phyloP scores from a whole-genome alignment of 2,888 invertebrate species.

The Strigamia crassipes region DNA sequence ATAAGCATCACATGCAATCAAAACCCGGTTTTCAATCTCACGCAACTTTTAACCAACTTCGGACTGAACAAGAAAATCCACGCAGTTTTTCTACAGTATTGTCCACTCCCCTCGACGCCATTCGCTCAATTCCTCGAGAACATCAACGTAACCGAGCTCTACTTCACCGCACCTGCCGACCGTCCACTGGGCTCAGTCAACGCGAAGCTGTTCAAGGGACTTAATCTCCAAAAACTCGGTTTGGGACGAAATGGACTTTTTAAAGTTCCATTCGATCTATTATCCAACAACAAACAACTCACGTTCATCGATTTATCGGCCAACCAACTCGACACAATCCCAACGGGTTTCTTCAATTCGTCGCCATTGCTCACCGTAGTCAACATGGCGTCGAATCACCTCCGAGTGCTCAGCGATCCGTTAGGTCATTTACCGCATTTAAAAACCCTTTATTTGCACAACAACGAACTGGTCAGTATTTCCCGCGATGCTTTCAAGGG shows the following conservation, averaged over 20 bases:
- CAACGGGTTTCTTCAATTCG: slow-evolving; percentile 43
- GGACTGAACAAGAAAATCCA: neutral
- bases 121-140: neutral
- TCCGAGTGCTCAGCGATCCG: neutral
- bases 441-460: neutral
- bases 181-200: neutral
- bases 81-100: neutral
- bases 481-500: slow-evolving; percentile 68
- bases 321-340: slow-evolving; percentile 33
- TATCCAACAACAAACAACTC: slow-evolving; percentile 18
- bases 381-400: slow-evolving; percentile 13
- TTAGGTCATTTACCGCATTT: slow-evolving; percentile 42
- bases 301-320: neutral
- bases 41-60: neutral
- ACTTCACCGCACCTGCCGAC: neutral
- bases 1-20: neutral
- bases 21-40: neutral
- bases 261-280: neutral
- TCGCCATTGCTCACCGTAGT: neutral
- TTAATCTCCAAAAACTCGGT: neutral
- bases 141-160: neutral
- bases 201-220: neutral
- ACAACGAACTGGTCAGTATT: slow-evolving; percentile 55
- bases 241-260: neutral
- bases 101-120: neutral